A percentile compares a stretch with the other conserved stretches of the same genome.
phyloP scores from a whole-genome alignment of 2,888 invertebrate species.

The Priocnemis perturbator region DNA sequence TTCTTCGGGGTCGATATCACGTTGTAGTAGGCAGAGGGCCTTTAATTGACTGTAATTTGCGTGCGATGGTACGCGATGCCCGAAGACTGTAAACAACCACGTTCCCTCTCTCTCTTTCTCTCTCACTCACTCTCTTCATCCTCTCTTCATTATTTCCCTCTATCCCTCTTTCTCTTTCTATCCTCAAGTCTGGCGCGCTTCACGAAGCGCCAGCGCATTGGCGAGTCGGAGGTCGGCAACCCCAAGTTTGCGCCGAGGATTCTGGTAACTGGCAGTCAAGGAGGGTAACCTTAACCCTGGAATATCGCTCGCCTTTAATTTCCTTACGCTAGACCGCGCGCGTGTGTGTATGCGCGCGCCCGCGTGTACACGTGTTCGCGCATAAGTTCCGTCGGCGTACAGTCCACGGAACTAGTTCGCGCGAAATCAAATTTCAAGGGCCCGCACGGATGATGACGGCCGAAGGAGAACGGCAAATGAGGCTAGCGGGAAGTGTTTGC shows the following conservation, averaged over 20 bases:
- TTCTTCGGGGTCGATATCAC: constrained; percentile 17
- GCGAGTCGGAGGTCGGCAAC: constrained; percentile 49
- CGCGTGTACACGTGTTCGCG: background rate
- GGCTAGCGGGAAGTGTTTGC: too few relatives aligned
- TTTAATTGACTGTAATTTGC: constrained; percentile 57
- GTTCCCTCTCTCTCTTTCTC: constrained; percentile 19
- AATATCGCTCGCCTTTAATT: constrained; percentile 55
- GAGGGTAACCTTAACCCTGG: constrained; percentile 60
- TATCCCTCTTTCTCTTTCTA: constrained; percentile 22
- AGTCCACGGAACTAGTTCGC: constrained; percentile 2
- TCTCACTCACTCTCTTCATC: constrained; percentile 28
- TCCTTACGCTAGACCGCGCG: constrained; percentile 5
- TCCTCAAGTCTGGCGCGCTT: constrained; percentile 20
- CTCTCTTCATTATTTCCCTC: constrained; percentile 23
- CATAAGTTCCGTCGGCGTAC: background rate
- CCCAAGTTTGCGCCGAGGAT: constrained; percentile 37
- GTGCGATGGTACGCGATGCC: constrained; percentile 44
- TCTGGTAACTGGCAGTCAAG: constrained; percentile 43
- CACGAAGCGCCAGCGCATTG: constrained; percentile 15
- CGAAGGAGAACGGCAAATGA: too few relatives aligned
- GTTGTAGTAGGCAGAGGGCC: constrained; percentile 40
- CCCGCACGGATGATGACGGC: too few relatives aligned
- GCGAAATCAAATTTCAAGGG: background rate
- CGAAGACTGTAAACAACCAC: constrained; percentile 54
- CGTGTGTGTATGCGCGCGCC: constrained; percentile 2